These are phyloP conservation scores for Callipepla squamata DNA, from an alignment of 2,113 vertebrate species.

Conservation along the genomic window DNA sequence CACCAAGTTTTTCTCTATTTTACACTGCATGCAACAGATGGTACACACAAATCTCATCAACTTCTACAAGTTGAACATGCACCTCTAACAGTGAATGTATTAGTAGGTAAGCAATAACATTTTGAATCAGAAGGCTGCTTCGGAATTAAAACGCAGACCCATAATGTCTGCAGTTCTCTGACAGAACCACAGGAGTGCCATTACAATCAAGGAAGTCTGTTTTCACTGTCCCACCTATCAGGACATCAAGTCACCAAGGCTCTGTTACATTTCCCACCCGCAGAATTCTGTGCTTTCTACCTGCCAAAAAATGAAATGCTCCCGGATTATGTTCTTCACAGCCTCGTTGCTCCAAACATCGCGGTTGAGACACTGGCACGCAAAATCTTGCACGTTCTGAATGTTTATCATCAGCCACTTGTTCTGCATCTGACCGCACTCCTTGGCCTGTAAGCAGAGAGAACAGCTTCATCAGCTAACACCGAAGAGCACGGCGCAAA, in stretches of 20 bases:
- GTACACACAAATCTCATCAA: background rate
- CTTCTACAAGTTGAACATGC: background rate
- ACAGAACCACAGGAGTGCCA: background rate
- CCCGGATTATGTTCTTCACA: constrained; percentile 94
- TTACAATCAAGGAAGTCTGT: fast-evolving
- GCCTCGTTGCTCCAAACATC: constrained; percentile 98
- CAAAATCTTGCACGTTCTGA: constrained; percentile 98
- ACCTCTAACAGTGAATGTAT: fast-evolving
- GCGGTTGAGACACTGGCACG: constrained; percentile 96
- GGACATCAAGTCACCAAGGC: background rate
- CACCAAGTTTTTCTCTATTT: background rate
- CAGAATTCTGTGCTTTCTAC: constrained; percentile 56
- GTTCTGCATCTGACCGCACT: constrained; percentile 96
- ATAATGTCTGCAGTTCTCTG: background rate
- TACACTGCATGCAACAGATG: fast-evolving
- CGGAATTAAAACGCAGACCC: background rate
- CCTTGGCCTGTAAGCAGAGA: constrained; percentile 88
- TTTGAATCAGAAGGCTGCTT: background rate
- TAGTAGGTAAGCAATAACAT: fast-evolving
- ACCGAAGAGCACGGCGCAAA: background rate
- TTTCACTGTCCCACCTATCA: too few species aligned
- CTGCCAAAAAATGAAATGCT: constrained; percentile 99
- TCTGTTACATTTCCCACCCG: background rate
- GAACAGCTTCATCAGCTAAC: constrained; percentile 17
- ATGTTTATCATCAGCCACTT: constrained; percentile 99